Base-by-base conservation (phyloP, 2,113 vertebrate genomes). In the Scartelaos histophorus region DNA sequence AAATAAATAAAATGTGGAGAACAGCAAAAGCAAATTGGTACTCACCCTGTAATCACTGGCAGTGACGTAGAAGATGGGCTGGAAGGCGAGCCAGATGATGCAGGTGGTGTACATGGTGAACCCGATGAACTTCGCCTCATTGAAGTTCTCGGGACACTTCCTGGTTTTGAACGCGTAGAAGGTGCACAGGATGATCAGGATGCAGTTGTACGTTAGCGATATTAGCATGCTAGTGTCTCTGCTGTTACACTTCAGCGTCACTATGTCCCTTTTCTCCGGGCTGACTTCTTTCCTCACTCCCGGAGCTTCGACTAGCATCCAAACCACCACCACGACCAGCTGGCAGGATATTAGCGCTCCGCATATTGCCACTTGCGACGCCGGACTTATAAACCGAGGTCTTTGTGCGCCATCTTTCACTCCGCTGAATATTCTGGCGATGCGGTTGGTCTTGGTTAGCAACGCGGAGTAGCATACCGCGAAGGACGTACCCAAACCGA, bases 91-190 rank as follows among this genome's bases (percentile, higher is more conserved):
- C 98, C 98, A 99, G 92, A 99, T 99, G 93, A 99, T 99, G 92
- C 98, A 99, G 58, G 98, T 99, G 1, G 98, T 99, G 85, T 99
- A 99, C 98, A 99, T 99, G 90, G 98, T 99, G 88, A 99, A 99
- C 29, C 98, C 98, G 0, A 99, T 99, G 91, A 99, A 99, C 89
- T 99, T 99, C 90, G 98, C 98, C 90, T 99, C 98, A 0, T 99
- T 99, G 93, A 99, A 99, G 90, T 99, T 99, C 85, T 99, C 98
- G 0, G 98, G 98, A 81, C 98, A 99, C 92, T 99, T 99, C 74
- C 98, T 93, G 54, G 98, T 99, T 95, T 99, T 99, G 91, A 99
- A 99, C 84, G 98, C 98, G 0, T 99, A 99, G 85, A 99, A 94
- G 1, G 98, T 99, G 93, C 98, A 99, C 77, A 99, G 95, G 22